Base-by-base conservation (phyloP, 2,888 invertebrate species). In the Ellobium chinense region DNA sequence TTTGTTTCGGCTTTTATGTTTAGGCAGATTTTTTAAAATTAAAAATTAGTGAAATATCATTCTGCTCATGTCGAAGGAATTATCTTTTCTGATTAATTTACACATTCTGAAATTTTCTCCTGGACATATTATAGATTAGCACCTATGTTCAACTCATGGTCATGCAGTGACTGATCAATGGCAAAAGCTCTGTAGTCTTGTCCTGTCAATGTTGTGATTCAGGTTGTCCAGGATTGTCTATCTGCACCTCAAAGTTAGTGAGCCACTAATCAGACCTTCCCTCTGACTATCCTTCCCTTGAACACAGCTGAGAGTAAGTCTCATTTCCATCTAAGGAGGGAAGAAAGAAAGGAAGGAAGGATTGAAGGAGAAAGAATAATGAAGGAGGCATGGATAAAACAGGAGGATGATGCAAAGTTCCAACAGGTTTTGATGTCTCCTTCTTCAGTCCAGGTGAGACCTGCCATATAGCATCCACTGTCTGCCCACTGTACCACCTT, bases 371-470 rank as follows among this genome's bases (percentile, higher is more conserved):
- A 54, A 66, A 69, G 58, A 36, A 60, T 36, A 58, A 37, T 58
- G 60, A 34, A 69, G 36, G 9, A 27, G 18, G 7, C 21, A 54
- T 27, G 54, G 27, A 46, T n/a, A 21, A 39, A n/a, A 36, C 58
- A 24, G 66, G 29, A 39, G 36, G 72, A 58, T 72, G 58, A 27
- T 60, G 58, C 58, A 60, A 58, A 34, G 56, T 36, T 5, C 70
- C 29, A 39, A 7, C 24, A 27, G 24, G 36, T 21, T 58, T 7
- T 37, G 37, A 46, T 63, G 62, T 76, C 54, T 54, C n/a, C 21
- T 66, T 34, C 14, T 21, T 31, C 54, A 2, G 31, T 27, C 46
- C 56, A 76, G 76, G 76, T 76, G 76, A 76, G 76, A 27, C 56
- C 66, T 37, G 2, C 27, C 65, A 65, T 56, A 76, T 54, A 54